phyloP scores from a whole-genome alignment of 2,797 vertebrate species.

The Tragelaphus eurycerus region DNA sequence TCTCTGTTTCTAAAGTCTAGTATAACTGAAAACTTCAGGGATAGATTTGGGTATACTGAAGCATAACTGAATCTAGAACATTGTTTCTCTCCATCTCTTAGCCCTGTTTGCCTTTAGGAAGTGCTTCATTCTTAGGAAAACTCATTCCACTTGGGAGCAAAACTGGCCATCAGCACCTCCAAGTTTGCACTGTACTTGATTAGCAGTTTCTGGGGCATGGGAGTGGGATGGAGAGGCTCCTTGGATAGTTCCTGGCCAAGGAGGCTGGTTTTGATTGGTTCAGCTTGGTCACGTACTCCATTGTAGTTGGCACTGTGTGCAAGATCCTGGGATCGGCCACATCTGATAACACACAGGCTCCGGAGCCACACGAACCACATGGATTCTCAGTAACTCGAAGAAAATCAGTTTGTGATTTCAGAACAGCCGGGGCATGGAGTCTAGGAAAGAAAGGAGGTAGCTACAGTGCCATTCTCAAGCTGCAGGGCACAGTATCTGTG shows the following conservation, averaged over 20 bases:
- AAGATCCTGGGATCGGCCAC: rapidly evolving
- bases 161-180: not conserved
- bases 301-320: not conserved
- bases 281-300: not conserved
- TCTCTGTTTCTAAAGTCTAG: not conserved
- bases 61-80: rapidly evolving
- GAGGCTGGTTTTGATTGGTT: not conserved
- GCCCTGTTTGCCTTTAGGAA: not conserved
- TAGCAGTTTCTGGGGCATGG: not conserved
- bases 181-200: not conserved
- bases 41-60: not conserved
- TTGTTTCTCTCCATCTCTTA: not conserved
- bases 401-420: not conserved
- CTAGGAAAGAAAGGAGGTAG: not conserved
- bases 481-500: too few species aligned
- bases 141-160: not conserved
- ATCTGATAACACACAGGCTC: not conserved
- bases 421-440: rapidly evolving
- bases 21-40: not conserved
- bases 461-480: rapidly evolving
- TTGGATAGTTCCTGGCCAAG: not conserved
- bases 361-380: not conserved
- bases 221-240: not conserved
- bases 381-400: not conserved
- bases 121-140: not conserved